Conservation (phyloP, 2,113 vertebrate genomes). For the Otocyon megalotis region DNA sequence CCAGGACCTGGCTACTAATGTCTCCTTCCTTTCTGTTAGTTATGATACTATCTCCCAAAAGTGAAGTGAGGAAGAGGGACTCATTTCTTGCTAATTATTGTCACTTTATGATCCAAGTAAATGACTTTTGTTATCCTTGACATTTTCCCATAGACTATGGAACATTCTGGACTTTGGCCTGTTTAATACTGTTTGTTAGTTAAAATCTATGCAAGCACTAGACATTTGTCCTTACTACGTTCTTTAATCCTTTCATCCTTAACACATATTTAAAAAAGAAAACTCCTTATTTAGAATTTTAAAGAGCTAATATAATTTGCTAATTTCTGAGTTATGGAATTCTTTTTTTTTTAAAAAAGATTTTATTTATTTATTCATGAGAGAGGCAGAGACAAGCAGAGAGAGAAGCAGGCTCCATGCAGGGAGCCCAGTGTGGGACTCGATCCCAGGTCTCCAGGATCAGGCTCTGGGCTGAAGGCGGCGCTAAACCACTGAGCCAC, state of each 20-base stretch:
- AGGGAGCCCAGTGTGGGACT: no score
- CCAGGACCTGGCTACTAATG: not conserved
- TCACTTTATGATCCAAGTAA: not conserved
- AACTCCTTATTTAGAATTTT: not conserved
- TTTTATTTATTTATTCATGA: no score
- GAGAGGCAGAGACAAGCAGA: no score
- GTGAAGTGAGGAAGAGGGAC: not conserved
- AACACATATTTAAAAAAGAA: not conserved
- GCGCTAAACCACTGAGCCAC: no score
- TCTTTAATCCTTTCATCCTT: not conserved
- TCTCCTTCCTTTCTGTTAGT: not conserved
- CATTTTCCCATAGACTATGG: not conserved
- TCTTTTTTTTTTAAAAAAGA: not conserved
- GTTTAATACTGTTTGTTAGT: not conserved
- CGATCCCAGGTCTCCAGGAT: no score
- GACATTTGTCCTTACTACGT: not conserved
- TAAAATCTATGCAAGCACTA: not conserved
- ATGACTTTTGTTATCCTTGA: not conserved
- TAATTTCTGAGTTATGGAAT: constrained; percentile 12
- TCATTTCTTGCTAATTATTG: not conserved
- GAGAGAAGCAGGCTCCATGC: no score
- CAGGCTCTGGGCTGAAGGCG: no score
- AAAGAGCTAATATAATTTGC: not conserved
- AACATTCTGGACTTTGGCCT: not conserved
- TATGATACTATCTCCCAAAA: not conserved